These are phyloP conservation scores for Enteromius trimaculatus DNA, from an alignment of 2,797 vertebrate species.

Conservation along the genomic window DNA sequence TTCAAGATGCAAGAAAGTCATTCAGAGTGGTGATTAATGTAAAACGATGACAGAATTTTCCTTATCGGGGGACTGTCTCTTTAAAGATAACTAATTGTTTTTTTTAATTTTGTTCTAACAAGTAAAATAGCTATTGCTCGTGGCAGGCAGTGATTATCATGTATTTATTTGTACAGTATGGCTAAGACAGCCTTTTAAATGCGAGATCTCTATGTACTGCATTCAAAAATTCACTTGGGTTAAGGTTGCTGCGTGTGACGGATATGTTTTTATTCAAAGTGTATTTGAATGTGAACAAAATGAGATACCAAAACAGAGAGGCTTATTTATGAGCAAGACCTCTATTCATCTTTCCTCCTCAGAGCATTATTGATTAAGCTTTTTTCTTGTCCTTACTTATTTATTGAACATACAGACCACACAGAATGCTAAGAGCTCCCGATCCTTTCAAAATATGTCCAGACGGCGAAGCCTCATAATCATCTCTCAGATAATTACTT, in stretches of 20 bases:
- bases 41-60: too few relatives aligned
- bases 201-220: not conserved
- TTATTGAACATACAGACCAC: not conserved
- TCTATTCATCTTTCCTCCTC: conserved; percentile 17
- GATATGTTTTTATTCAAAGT: conserved; percentile 8
- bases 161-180: not conserved
- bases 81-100: not conserved
- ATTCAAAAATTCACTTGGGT: not conserved
- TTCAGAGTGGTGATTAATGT: not conserved
- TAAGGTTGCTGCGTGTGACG: not conserved
- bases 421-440: conserved; percentile 1
- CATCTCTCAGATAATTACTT: conserved; percentile 36
- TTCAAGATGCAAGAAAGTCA: not conserved
- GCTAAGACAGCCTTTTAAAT: not conserved
- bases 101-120: not conserved
- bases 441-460: conserved; percentile 7
- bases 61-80: not conserved
- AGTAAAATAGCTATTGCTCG: not conserved
- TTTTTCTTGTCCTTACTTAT: conserved; percentile 9
- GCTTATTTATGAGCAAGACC: conserved; percentile 9
- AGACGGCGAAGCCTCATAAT: conserved; percentile 18
- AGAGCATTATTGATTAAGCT: conserved; percentile 7
- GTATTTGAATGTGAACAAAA: not conserved
- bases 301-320: conserved; percentile 7
- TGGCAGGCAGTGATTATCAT: conserved; percentile 7